Evolutionary conservation across 2,797 vertebrate genomes (phyloP).

Genomic region (Protonibea diacanthus): DNA sequence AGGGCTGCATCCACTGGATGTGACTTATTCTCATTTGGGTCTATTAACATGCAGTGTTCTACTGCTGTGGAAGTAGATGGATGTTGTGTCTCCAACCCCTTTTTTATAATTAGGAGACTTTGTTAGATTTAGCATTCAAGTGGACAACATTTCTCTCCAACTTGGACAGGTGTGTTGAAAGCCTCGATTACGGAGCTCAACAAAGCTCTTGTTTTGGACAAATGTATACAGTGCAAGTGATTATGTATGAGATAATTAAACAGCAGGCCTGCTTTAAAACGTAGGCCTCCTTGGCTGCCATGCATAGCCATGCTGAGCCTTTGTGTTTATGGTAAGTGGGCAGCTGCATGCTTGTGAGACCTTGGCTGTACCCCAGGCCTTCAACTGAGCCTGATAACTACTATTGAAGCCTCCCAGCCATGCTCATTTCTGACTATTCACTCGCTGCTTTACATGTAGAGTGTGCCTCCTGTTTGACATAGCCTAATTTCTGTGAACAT

Average conservation of each 20-base stretch:
- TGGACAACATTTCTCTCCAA: slow-evolving; percentile 69
- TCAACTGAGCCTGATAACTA: slow-evolving; percentile 75
- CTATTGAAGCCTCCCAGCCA: slow-evolving; percentile 76
- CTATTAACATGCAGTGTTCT: slow-evolving; percentile 51
- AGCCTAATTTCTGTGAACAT: slow-evolving; percentile 77
- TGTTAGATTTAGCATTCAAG: slow-evolving; percentile 68
- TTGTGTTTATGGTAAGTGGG: slow-evolving; percentile 89
- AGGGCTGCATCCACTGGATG: slow-evolving; percentile 19
- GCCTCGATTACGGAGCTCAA: slow-evolving; percentile 74
- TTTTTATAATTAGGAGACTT: slow-evolving; percentile 72
- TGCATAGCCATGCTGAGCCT: slow-evolving; percentile 83
- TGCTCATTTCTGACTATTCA: slow-evolving; percentile 83
- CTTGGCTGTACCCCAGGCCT: slow-evolving; percentile 79
- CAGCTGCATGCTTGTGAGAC: slow-evolving; percentile 86
- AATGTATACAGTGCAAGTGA: slow-evolving; percentile 82
- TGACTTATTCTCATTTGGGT: slow-evolving; percentile 47
- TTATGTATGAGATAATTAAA: slow-evolving; percentile 85
- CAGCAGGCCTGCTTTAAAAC: slow-evolving; percentile 80
- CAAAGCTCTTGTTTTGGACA: slow-evolving; percentile 76
- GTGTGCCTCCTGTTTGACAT: slow-evolving; percentile 77
- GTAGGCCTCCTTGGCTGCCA: slow-evolving; percentile 81
- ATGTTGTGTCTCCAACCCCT: slow-evolving; percentile 55
- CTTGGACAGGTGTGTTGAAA: slow-evolving; percentile 76
- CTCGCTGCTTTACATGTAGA: slow-evolving; percentile 74
- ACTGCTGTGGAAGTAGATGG: slow-evolving; percentile 38